These are phyloP conservation scores for Lytechinus pictus DNA, from an alignment of 35 echinoderm and acorn worm genomes.

Conservation along the genomic window DNA sequence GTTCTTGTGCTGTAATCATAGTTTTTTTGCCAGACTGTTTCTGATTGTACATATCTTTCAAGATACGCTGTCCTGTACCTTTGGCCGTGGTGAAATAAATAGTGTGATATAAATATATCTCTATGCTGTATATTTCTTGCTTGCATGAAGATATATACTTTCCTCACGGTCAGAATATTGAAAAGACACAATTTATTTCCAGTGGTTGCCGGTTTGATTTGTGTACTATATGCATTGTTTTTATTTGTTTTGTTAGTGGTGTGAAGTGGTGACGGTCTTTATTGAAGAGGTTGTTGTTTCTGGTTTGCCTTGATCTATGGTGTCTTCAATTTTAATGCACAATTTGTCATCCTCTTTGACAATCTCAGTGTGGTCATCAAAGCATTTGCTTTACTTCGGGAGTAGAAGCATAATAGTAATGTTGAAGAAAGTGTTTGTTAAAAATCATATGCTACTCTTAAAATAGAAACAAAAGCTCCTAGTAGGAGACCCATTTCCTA, in stretches of 20 bases:
- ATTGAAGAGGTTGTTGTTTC: background rate
- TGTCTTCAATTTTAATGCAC: slow-evolving; percentile 5
- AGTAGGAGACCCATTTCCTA: too few relatives aligned
- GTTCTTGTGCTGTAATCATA: background rate
- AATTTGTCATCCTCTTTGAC: background rate
- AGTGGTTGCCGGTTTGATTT: slow-evolving; percentile 17
- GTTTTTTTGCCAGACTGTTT: slow-evolving; percentile 7
- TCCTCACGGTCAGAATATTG: background rate
- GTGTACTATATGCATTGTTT: background rate
- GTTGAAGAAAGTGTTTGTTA: background rate
- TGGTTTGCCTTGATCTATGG: background rate
- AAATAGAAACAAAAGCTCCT: too few relatives aligned
- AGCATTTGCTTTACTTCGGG: background rate
- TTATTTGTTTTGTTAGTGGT: background rate
- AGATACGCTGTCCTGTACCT: slow-evolving; percentile 1
- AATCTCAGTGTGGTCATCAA: background rate
- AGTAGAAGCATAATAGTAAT: background rate
- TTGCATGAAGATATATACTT: slow-evolving; percentile 20
- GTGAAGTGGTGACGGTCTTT: background rate
- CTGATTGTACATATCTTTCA: background rate
- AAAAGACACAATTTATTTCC: slow-evolving; percentile 4
- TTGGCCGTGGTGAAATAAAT: background rate
- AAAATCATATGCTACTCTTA: too few relatives aligned
- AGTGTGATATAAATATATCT: background rate
- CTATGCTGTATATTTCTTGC: slow-evolving; percentile 12